Evolutionary conservation across 1,140 invertebrate genomes (phyloP).

Genomic region (Hyphantria cunea): DNA sequence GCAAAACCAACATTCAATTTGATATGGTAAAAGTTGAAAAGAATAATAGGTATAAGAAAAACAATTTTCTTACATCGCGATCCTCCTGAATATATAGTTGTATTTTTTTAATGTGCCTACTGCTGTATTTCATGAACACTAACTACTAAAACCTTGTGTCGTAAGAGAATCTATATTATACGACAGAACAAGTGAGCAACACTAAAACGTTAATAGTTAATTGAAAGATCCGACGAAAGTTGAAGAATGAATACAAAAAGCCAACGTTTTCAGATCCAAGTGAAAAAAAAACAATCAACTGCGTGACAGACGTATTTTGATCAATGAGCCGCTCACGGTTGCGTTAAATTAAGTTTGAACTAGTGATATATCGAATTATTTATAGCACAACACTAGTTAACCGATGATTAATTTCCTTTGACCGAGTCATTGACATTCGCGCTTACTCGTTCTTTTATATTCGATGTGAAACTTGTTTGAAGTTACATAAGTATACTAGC

Average conservation of each 20-base stretch:
- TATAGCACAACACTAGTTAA: not conserved
- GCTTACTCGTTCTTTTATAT: not conserved
- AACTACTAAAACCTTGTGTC: too few relatives aligned
- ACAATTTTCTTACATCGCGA: too few relatives aligned
- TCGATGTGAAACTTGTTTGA: not conserved
- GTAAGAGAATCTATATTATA: too few relatives aligned
- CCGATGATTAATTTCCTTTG: not conserved
- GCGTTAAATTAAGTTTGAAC: not conserved
- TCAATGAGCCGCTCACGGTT: not conserved
- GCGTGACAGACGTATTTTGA: not conserved
- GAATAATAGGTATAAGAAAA: too few relatives aligned
- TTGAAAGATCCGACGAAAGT: not conserved
- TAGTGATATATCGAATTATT: not conserved
- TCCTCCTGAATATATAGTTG: conserved; percentile 21
- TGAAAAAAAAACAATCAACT: not conserved
- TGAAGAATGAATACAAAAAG: not conserved
- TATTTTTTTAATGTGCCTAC: not conserved
- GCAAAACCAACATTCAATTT: too few relatives aligned
- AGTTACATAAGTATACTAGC: too few relatives aligned
- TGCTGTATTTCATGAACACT: not conserved
- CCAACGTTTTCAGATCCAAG: too few relatives aligned
- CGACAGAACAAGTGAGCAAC: not conserved
- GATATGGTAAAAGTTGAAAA: too few relatives aligned
- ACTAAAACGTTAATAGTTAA: conserved; percentile 3
- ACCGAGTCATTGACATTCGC: not conserved